Base-by-base conservation (phyloP, 2,888 invertebrate genomes). In the Dione juno region DNA sequence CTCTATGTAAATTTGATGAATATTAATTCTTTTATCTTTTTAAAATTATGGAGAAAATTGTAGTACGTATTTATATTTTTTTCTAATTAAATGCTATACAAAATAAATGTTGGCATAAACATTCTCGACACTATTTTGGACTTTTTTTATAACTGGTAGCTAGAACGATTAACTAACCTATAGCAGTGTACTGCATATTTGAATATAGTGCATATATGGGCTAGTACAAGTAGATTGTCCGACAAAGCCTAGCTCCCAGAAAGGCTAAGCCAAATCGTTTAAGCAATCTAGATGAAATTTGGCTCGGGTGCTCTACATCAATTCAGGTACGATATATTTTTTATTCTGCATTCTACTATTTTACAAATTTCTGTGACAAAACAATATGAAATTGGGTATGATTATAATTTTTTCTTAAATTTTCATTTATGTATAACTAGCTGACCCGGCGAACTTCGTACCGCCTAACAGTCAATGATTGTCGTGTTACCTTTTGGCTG, bases 1-100 rank as follows among this genome's bases (percentile, higher is more conserved):
- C 54, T n/a, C n/a, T 57, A 69, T 69, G 69, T 64, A 69, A 63
- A 68, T 68, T 68, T 53, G 10, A 63, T 45, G 61, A 61, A 63
- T 68, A 53, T 53, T 43, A 61, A 53, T 53, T 67, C 28, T 16
- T 61, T 45, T 52, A 52, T 19, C 45, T 16, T 41, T 35, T 8
- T 3, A 45, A 37, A 68, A 19, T 6, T 14, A 13, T 10, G 6
- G 6, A 58, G 19, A 40, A 40, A 40, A 13, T 13, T 43, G 14
- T 43, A 43, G 9, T 16, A 9, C 9, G 5, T 10, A 48, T 8
- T 0, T 16, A 45, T 0, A 16, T n/a, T 48, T 16, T 45, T 45
- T 45, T 45, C 8, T 14, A n/a, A n/a, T n/a, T n/a, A n/a, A n/a
- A n/a, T n/a, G n/a, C n/a, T n/a, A 5, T 28, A 28, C 5, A 28